Percentiles rank a stretch among this genome's conserved stretches.
These are phyloP conservation scores for Hemicordylus capensis DNA, from an alignment of 2,113 vertebrate genomes.

Conservation along the genomic window DNA sequence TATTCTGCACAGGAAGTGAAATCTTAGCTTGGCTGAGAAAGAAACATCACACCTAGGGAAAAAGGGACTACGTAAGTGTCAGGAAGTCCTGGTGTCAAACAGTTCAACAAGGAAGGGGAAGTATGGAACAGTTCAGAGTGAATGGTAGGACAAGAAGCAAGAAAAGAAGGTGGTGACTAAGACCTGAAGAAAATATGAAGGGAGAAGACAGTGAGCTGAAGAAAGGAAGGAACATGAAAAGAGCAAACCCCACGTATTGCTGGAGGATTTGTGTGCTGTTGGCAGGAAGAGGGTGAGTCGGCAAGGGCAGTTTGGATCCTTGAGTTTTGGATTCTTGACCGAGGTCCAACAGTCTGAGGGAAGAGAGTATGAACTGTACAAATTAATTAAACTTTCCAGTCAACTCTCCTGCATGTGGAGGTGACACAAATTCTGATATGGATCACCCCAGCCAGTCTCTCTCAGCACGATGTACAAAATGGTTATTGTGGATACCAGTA, in stretches of 20 bases:
- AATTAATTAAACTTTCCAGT: too few relatives aligned
- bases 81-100: not conserved
- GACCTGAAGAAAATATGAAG: not conserved
- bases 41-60: too few relatives aligned
- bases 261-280: not conserved
- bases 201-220: not conserved
- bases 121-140: not conserved
- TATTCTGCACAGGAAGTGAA: too few relatives aligned
- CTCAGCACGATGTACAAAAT: too few relatives aligned
- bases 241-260: not conserved
- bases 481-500: not conserved
- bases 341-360: too few relatives aligned
- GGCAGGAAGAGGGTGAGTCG: not conserved
- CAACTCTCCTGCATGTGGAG: not conserved
- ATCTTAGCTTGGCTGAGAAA: too few relatives aligned
- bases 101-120: not conserved
- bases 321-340: too few relatives aligned
- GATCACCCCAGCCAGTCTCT: not conserved
- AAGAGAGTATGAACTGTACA: too few relatives aligned
- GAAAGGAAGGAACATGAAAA: not conserved
- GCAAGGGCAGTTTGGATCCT: not conserved
- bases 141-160: too few relatives aligned
- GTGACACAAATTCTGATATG: not conserved
- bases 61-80: too few relatives aligned
- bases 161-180: too few relatives aligned